phyloP scores from a whole-genome alignment of 2,113 vertebrate genomes.

The Theristicus caerulescens region DNA sequence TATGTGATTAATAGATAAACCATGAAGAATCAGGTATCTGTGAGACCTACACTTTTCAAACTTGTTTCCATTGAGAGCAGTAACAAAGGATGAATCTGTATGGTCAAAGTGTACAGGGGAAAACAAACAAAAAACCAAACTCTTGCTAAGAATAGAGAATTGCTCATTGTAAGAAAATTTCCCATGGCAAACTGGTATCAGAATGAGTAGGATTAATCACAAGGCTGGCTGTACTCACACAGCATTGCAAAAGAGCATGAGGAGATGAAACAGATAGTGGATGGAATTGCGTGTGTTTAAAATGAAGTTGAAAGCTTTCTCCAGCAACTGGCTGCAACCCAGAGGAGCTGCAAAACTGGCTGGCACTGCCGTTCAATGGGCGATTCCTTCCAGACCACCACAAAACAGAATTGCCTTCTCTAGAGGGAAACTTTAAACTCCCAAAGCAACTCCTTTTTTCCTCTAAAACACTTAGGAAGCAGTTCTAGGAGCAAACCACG shows the following conservation, averaged over 20 bases:
- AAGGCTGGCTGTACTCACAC: neutral
- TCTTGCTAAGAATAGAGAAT: neutral
- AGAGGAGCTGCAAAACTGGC: neutral
- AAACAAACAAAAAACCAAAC: neutral
- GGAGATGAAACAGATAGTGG: neutral
- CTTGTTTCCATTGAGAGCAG: neutral
- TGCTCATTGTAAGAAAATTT: neutral
- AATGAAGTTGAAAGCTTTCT: neutral
- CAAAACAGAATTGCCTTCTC: neutral
- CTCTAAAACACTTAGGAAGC: neutral
- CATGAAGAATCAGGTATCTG: neutral
- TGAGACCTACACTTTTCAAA: neutral
- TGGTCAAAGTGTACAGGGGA: accelerated
- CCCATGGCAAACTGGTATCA: neutral
- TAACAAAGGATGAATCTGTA: neutral
- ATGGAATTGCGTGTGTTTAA: neutral
- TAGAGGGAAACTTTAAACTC: neutral
- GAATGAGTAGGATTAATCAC: neutral
- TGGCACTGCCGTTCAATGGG: accelerated
- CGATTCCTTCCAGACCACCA: neutral
- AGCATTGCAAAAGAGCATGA: neutral
- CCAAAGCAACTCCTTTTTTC: neutral
- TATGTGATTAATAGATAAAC: neutral
- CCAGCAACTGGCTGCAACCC: neutral
- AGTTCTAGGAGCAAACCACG: neutral